A percentile compares a stretch with the other conserved stretches of the same genome.
phyloP scores from a whole-genome alignment of 2,113 vertebrate species.

The Osmerus eperlanus region DNA sequence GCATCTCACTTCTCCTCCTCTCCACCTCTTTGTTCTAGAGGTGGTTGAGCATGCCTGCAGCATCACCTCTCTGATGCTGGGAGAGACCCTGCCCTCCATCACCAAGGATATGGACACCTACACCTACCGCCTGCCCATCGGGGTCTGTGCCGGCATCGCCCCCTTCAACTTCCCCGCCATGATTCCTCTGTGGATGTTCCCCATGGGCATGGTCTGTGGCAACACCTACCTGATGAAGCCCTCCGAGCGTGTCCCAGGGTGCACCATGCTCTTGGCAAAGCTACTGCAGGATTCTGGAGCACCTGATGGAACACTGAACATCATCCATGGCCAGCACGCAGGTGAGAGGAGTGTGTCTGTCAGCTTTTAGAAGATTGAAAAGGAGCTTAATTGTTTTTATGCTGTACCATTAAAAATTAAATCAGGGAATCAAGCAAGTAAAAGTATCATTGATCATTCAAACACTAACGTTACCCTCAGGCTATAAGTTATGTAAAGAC shows the following conservation, averaged over 20 bases:
- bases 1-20: background rate
- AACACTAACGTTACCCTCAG: constrained; percentile 16
- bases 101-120: constrained; percentile 98
- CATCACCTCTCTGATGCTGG: constrained; percentile 94
- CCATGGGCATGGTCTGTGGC: constrained; percentile 93
- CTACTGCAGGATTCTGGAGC: constrained; percentile 91
- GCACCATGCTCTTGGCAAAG: constrained; percentile 91
- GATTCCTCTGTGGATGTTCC: constrained; percentile 99
- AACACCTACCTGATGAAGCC: constrained; percentile 98
- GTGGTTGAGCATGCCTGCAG: constrained; percentile 96
- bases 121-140: constrained; percentile 89
- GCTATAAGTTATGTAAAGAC: constrained; percentile 24
- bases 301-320: constrained; percentile 89
- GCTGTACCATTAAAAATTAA: background rate
- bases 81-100: constrained; percentile 94
- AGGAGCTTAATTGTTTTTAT: background rate
- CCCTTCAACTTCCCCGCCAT: constrained; percentile 98
- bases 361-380: constrained; percentile 11
- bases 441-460: constrained; percentile 15
- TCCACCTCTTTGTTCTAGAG: constrained; percentile 71
- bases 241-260: constrained; percentile 93
- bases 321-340: constrained; percentile 93
- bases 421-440: background rate
- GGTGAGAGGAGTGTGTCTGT: constrained; percentile 63
- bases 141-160: constrained; percentile 92